A percentile compares a stretch with the other conserved stretches of the same genome.
Conservation (phyloP, 2,113 vertebrate species). For the Nansenia antarctica region DNA sequence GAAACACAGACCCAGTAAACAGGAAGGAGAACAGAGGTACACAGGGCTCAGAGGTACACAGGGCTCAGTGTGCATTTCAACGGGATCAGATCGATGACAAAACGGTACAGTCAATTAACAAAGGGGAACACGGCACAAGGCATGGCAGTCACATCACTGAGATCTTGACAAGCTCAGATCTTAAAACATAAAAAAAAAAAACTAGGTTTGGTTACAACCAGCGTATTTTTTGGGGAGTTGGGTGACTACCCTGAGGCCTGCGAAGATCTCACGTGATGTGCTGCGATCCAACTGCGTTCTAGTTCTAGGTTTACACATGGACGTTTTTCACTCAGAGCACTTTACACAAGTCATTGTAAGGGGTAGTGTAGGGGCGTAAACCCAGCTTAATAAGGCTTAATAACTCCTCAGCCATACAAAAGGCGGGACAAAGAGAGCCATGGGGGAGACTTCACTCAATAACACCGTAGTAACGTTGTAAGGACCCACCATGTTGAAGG, state of each 20-base stretch:
- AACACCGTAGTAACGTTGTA: background rate
- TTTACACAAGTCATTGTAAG: slow-evolving; percentile 6
- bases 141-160: background rate
- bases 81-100: background rate
- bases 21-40: too few species aligned
- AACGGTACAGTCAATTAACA: background rate
- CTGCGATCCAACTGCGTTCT: too few species aligned
- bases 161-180: background rate
- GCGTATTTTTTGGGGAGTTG: too few species aligned
- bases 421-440: background rate
- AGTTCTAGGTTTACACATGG: slow-evolving; percentile 22
- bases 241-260: slow-evolving; percentile 14
- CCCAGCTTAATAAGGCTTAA: background rate
- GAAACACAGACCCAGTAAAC: slow-evolving; percentile 9
- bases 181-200: too few species aligned
- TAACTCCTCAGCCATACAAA: background rate
- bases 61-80: background rate
- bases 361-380: slow-evolving; percentile 3
- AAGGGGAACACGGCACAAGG: background rate
- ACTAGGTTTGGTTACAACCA: slow-evolving; percentile 8
- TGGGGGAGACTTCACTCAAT: background rate
- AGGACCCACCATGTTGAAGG: slow-evolving; percentile 91
- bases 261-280: slow-evolving; percentile 35
- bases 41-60: too few species aligned
- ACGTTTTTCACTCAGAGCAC: slow-evolving; percentile 3